Conservation (phyloP, 2,888 invertebrate genomes). For the Cerceris rybyensis region DNA sequence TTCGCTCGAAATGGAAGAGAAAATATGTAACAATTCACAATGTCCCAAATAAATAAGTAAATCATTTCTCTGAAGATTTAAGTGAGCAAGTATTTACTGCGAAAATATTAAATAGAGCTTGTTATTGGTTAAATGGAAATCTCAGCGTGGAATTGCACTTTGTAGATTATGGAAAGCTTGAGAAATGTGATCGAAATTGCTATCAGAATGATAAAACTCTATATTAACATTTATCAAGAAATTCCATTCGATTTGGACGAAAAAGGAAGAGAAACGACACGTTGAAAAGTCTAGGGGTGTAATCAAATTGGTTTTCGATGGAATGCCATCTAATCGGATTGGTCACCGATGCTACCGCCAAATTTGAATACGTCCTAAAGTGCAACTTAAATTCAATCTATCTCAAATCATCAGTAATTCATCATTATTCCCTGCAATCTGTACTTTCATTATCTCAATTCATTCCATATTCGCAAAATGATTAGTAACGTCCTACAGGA, state of each 20-base stretch:
- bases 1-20: no score
- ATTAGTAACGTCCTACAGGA: no score
- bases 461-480: neutral
- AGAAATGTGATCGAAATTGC: slow-evolving; percentile 1
- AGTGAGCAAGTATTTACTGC: no score
- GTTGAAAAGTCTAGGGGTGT: slow-evolving; percentile 25
- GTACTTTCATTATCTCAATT: neutral
- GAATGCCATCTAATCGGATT: slow-evolving; percentile 34
- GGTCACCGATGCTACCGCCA: slow-evolving; percentile 35
- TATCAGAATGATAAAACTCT: slow-evolving; percentile 20
- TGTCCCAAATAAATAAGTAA: no score
- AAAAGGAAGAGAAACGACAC: slow-evolving; percentile 9
- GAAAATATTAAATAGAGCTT: no score
- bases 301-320: slow-evolving; percentile 34
- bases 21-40: no score
- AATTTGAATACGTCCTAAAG: slow-evolving; percentile 43
- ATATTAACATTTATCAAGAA: slow-evolving; percentile 8
- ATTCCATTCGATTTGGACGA: neutral
- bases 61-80: no score
- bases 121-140: no score
- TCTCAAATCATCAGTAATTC: slow-evolving; percentile 12
- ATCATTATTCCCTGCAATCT: neutral
- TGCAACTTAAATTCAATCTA: slow-evolving; percentile 55
- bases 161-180: neutral
- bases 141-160: no score